Evolutionary conservation across 2,113 vertebrate genomes (phyloP), one percentile per base, ranked within the genome.

Genomic region (Regulus satrapa): DNA sequence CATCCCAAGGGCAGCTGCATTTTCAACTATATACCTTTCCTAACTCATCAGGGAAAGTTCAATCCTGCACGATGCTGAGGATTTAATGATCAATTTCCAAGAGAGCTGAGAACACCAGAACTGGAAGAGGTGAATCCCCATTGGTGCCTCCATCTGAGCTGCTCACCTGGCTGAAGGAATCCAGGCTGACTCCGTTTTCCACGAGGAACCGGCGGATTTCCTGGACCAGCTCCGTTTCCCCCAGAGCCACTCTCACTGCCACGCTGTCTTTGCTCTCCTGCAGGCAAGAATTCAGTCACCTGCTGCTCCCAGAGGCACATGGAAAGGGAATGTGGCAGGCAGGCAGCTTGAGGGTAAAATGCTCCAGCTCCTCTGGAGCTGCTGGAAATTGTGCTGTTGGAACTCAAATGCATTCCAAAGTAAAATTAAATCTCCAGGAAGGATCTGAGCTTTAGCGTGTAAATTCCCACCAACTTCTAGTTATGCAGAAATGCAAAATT

Each of bases 191-290:
- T 31, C 98, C 97, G 0, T 99, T 98, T 62, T 99, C 98, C 4
- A 98, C 46, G 5, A 99, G 98, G 95, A 99, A 99, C 78, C 91
- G 98, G 8, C 99, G 98, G 21, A 99, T 99, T 72, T 99, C 99
- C 85, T 99, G 99, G 24, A 99, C 98, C 4, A 99, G 98, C 96
- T 99, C 98, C 0, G 99, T 99, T 93, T 99, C 99, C n/a, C 99
- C 99, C 41, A 99, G 94, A 79, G 99, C 99, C 83, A 99, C 98
- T 7, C 99, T 98, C 88, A 99, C 99, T 2, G 99, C 99, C 95
- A 99, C 97, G 2, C 99, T 99, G 95, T 99, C 99, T 66, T 94
- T 98, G 49, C 98, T 98, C 95, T 99, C 99, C 99, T 99, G 96
- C 11, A 72, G 73, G 54, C 21, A 31, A 84, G 14, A n/a, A 34